Evolutionary conservation across 2,797 vertebrate species (phyloP).

Genomic region (Paramormyrops hopkinsi): DNA sequence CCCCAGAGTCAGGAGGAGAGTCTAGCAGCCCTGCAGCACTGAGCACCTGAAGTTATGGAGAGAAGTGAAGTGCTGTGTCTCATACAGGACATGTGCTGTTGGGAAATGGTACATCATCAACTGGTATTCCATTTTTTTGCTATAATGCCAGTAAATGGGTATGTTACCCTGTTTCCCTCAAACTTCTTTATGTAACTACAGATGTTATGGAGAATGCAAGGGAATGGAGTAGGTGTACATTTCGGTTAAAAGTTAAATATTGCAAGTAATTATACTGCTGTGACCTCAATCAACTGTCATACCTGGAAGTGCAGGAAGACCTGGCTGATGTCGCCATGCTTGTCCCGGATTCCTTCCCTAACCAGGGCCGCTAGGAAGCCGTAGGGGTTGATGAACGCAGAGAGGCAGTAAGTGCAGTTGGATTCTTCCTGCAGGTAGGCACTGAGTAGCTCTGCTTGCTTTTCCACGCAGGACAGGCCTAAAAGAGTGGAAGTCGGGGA

Average conservation of each 20-base stretch:
- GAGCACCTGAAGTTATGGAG: slow-evolving; percentile 50
- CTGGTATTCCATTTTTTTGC: not conserved
- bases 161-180: not conserved
- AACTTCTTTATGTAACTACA: not conserved
- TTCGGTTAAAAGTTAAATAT: not conserved
- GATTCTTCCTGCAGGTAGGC: slow-evolving; percentile 48
- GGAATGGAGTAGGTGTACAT: not conserved
- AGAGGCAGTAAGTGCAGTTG: slow-evolving; percentile 55
- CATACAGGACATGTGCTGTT: not conserved
- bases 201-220: not conserved
- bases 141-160: not conserved
- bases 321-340: slow-evolving; percentile 43
- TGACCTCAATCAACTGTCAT: not conserved
- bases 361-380: slow-evolving; percentile 63
- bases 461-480: slow-evolving; percentile 54
- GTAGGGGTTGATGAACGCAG: slow-evolving; percentile 63
- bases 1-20: slow-evolving; percentile 32
- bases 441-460: slow-evolving; percentile 57
- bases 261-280: not conserved
- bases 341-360: slow-evolving; percentile 50
- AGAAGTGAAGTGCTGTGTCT: not conserved
- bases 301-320: slow-evolving; percentile 58
- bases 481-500: slow-evolving; percentile 31
- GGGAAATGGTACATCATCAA: not conserved
- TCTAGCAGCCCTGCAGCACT: slow-evolving; percentile 20